A percentile compares a stretch with the other conserved stretches of the same genome.
Conservation (phyloP, 2,113 vertebrate genomes). For the Meles meles region DNA sequence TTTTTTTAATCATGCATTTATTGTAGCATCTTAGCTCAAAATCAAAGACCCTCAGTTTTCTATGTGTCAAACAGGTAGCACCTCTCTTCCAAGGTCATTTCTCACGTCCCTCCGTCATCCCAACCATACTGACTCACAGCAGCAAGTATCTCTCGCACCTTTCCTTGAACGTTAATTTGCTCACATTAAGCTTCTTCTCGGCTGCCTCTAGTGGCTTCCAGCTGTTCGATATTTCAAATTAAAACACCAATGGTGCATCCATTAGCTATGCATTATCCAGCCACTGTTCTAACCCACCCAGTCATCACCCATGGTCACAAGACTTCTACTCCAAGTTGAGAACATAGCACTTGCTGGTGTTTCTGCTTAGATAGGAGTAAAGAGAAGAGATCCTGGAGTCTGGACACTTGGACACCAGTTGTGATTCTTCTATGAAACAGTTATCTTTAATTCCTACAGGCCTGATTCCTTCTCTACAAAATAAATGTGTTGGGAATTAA, state of each 20-base stretch:
- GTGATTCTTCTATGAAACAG: background rate
- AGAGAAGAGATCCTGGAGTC: background rate
- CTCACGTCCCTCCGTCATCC: background rate
- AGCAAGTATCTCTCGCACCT: background rate
- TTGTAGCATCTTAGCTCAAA: slow-evolving; percentile 14
- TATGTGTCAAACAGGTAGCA: background rate
- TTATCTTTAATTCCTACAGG: background rate
- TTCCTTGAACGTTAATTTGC: background rate
- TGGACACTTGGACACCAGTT: background rate
- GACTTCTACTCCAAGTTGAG: background rate
- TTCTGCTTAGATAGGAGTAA: background rate
- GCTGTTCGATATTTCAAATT: background rate
- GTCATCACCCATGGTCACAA: background rate
- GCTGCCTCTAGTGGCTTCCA: background rate
- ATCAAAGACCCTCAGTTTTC: background rate
- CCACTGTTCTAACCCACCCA: background rate
- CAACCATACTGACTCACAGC: background rate
- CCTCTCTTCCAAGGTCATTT: background rate
- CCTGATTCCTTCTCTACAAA: background rate
- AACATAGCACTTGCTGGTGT: background rate
- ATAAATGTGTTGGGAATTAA: background rate
- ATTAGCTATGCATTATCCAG: background rate
- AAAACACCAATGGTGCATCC: background rate
- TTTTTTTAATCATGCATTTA: slow-evolving; percentile 8
- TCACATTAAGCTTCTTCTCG: background rate